Evolutionary conservation across 2,888 invertebrate species (phyloP).

Genomic region (Idaea straminata): DNA sequence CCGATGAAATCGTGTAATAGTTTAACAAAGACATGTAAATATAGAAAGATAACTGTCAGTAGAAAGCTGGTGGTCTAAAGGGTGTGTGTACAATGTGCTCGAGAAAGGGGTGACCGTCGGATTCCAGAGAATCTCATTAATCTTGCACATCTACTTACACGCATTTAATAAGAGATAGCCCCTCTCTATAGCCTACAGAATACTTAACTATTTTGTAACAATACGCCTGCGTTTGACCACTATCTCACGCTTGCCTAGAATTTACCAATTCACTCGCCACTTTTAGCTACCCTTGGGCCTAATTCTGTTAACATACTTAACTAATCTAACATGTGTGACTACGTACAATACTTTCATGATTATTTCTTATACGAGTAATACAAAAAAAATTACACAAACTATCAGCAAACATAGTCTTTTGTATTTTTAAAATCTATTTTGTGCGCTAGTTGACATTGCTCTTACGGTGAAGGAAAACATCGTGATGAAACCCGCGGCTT

Average conservation of each 20-base stretch:
- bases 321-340: no score
- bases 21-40: neutral
- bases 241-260: neutral
- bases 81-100: neutral
- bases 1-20: neutral
- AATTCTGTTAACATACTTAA: no score
- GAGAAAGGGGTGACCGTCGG: neutral
- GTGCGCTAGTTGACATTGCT: no score
- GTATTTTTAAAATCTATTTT: no score
- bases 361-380: no score
- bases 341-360: no score
- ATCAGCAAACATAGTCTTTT: no score
- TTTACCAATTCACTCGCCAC: neutral
- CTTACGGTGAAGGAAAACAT: no score
- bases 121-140: neutral
- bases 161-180: constrained; percentile 1
- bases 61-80: neutral
- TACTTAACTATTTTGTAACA: neutral
- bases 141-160: neutral
- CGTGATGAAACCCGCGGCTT: no score
- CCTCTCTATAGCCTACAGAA: neutral
- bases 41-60: neutral
- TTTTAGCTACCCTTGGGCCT: no score
- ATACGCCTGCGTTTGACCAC: neutral
- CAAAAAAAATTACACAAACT: no score